Evolutionary conservation across 1,140 invertebrate species (phyloP).

Genomic region (Bombus affinis): DNA sequence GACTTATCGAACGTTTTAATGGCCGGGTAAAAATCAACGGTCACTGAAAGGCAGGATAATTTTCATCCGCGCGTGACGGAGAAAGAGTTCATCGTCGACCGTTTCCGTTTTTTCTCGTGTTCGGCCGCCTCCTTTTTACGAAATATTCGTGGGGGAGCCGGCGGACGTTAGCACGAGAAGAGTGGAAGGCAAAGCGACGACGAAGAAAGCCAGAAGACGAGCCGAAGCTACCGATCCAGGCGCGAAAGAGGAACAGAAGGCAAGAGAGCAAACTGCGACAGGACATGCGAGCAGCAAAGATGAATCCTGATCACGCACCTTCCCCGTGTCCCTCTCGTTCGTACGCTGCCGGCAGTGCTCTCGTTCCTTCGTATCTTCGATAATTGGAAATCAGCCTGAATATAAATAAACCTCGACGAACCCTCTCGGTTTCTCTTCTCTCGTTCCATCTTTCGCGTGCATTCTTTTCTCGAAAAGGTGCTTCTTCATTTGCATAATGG

Average conservation of each 20-base stretch:
- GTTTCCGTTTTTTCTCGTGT: slow-evolving; percentile 11
- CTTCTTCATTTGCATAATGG: slow-evolving; percentile 63
- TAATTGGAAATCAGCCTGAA: slow-evolving; percentile 69
- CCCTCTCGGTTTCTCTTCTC: background rate
- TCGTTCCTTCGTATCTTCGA: slow-evolving; percentile 55
- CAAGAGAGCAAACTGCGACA: slow-evolving; percentile 75
- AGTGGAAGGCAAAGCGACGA: slow-evolving; percentile 28
- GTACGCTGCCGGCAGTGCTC: slow-evolving; percentile 37
- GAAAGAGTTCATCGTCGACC: background rate
- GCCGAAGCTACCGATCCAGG: slow-evolving; percentile 59
- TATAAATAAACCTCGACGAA: slow-evolving; percentile 67
- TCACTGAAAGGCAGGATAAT: slow-evolving; percentile 31
- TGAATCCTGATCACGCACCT: slow-evolving; percentile 80
- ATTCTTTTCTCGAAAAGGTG: slow-evolving; percentile 47
- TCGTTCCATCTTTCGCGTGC: background rate
- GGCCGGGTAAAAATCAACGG: slow-evolving; percentile 12
- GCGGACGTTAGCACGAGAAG: slow-evolving; percentile 13
- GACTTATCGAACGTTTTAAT: background rate
- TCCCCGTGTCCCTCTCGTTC: slow-evolving; percentile 26
- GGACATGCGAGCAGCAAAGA: slow-evolving; percentile 77
- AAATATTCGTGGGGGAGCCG: slow-evolving; percentile 65
- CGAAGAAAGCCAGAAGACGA: slow-evolving; percentile 43
- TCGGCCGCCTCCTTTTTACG: slow-evolving; percentile 33
- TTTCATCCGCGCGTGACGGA: slow-evolving; percentile 47
- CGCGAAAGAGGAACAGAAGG: slow-evolving; percentile 64